These are phyloP conservation scores for Thamnophis elegans DNA, from an alignment of 2,797 vertebrate species.

Conservation along the genomic window DNA sequence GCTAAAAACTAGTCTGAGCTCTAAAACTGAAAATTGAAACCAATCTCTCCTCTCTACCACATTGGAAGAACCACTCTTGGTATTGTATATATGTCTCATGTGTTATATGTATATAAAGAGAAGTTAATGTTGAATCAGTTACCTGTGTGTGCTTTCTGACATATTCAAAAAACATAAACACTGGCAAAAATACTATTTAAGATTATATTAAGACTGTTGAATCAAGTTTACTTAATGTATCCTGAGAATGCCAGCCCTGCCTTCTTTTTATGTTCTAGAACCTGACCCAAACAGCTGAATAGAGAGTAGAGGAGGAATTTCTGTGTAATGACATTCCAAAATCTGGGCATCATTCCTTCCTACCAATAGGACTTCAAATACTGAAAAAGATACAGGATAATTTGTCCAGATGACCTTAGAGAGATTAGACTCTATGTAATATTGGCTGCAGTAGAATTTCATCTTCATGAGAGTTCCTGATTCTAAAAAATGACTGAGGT, in stretches of 20 bases:
- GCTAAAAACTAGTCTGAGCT: too few species aligned
- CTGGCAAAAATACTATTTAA: not conserved
- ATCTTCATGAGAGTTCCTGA: not conserved
- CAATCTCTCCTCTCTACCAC: too few species aligned
- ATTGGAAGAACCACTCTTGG: too few species aligned
- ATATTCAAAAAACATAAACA: not conserved
- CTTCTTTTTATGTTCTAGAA: not conserved
- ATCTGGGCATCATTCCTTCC: not conserved
- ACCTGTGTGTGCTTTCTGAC: too few species aligned
- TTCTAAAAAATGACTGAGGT: not conserved
- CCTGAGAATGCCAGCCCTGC: not conserved
- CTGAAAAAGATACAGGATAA: not conserved
- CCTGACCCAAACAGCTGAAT: not conserved
- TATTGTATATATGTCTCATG: too few species aligned
- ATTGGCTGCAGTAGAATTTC: not conserved
- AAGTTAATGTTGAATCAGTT: too few species aligned
- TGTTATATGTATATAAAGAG: too few species aligned
- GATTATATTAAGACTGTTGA: not conserved
- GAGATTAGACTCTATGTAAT: not conserved
- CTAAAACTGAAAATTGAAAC: too few species aligned
- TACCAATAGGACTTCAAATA: not conserved
- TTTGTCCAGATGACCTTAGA: not conserved
- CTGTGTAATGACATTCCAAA: not conserved
- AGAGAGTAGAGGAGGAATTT: not conserved
- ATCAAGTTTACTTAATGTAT: not conserved